Evolutionary conservation across 2,797 vertebrate genomes (phyloP).

Genomic region (Champsocephalus gunnari): DNA sequence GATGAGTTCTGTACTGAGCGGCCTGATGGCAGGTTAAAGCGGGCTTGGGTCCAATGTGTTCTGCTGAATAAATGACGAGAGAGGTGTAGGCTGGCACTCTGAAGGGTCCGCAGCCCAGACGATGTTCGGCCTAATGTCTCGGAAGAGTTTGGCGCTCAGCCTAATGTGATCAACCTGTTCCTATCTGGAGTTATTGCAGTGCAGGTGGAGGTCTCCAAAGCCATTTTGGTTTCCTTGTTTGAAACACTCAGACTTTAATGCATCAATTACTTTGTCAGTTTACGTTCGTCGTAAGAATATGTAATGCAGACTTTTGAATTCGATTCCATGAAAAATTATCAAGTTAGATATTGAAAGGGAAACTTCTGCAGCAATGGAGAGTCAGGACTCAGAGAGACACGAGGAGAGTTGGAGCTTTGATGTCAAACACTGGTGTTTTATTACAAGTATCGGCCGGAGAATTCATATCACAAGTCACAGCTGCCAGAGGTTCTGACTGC

Average conservation of each 20-base stretch:
- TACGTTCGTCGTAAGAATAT: conserved; percentile 11
- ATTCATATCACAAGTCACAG: too few species aligned
- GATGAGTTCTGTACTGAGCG: too few species aligned
- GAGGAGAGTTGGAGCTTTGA: too few species aligned
- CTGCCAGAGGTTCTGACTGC: too few species aligned
- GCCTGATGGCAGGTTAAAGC: too few species aligned
- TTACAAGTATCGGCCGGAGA: too few species aligned
- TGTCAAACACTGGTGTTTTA: too few species aligned
- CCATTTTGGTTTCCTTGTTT: conserved; percentile 30
- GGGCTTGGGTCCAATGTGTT: conserved; percentile 56
- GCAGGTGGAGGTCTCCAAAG: conserved; percentile 14
- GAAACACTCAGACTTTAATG: conserved; percentile 24
- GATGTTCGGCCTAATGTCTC: conserved; percentile 56
- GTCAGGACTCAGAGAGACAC: too few species aligned
- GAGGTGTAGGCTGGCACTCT: conserved; percentile 39
- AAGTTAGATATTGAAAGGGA: neutral
- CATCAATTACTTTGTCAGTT: conserved; percentile 24
- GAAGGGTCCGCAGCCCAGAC: conserved; percentile 47
- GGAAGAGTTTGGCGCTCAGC: conserved; percentile 44
- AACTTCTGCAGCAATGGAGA: too few species aligned
- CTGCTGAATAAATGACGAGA: conserved; percentile 73
- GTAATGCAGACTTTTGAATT: neutral
- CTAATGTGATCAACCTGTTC: conserved; percentile 71
- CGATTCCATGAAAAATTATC: neutral
- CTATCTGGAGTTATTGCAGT: conserved; percentile 37